A percentile compares a stretch with the other conserved stretches of the same genome.
phyloP scores from a whole-genome alignment of 2,113 vertebrate species.

The Silurus asotus region DNA sequence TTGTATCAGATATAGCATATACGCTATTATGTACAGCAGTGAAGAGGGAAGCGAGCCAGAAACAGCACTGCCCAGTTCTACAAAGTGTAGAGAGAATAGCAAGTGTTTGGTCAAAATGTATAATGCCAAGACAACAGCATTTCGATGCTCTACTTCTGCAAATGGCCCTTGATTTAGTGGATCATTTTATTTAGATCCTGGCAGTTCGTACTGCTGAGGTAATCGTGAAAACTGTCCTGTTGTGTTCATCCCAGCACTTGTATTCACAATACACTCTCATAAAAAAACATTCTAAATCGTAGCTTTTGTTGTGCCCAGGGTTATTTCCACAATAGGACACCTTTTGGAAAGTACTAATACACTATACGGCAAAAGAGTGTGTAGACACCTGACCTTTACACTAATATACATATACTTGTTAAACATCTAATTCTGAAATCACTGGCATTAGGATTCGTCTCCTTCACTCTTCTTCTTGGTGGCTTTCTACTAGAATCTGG shows the following conservation, averaged over 20 bases:
- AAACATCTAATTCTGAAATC: not conserved
- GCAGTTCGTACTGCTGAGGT: not conserved
- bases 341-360: not conserved
- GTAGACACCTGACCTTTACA: not conserved
- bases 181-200: not conserved
- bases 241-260: not conserved
- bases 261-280: not conserved
- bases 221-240: not conserved
- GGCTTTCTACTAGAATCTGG: not conserved
- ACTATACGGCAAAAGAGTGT: not conserved
- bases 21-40: not conserved
- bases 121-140: not conserved
- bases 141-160: not conserved
- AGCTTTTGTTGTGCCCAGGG: not conserved
- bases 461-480: not conserved
- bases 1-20: slow-evolving; percentile 20
- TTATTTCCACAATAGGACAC: not conserved
- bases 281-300: not conserved
- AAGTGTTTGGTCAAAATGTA: not conserved
- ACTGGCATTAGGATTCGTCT: not conserved
- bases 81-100: not conserved
- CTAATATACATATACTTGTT: not conserved
- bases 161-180: not conserved
- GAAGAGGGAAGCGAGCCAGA: slow-evolving; percentile 2
- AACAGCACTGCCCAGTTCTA: not conserved